Base-by-base conservation (phyloP, 2,113 vertebrate species). In the Tylochromis polylepis region DNA sequence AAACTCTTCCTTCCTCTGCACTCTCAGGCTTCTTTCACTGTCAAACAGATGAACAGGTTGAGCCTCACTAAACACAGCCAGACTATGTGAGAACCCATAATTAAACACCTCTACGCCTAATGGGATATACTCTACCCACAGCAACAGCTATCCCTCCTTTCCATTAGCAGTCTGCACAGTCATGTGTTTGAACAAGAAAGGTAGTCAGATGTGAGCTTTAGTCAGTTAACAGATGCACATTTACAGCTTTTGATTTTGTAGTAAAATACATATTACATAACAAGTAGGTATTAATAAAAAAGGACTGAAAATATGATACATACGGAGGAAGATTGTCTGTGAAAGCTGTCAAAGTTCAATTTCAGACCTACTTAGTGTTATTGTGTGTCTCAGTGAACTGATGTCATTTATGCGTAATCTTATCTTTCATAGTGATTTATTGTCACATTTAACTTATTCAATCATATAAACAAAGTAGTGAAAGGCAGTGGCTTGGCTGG, bases 21-120 rank as follows among this genome's bases (percentile, higher is more conserved):
- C 81, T 81, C 77, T 79, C 84, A 87, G 41, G 59, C 72, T 60
- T 88, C 85, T 83, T 81, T 88, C 79, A 83, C 78, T 83, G 80
- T 67, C 62, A 55, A 55, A 65, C 83, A 82, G 81, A 82, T 84
- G 51, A 85, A 87, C 70, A 60, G 86, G 83, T 83, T 81, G 79
- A 93, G 87, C 84, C 83, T 90, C 83, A 88, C 90, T 86, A 88
- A 92, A 94, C 94, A 93, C 56, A 62, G 57, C 18, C 87, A 91
- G 84, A 88, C 85, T 58, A 83, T 65, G 85, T 84, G 84, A 92
- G 82, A 93, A 81, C 93, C 81, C 87, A 81, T 95, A 95, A 96
- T 95, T 95, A 96, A 96, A 96, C 93, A 94, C 94, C 92, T 95
- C 82, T 84, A 38, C 34, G 78, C 86, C 91, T 53, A 34, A 60